Percentiles rank a stretch among this genome's conserved stretches.
These are phyloP conservation scores for Garrulus glandarius DNA, from an alignment of 2,797 vertebrate species.

Conservation along the genomic window DNA sequence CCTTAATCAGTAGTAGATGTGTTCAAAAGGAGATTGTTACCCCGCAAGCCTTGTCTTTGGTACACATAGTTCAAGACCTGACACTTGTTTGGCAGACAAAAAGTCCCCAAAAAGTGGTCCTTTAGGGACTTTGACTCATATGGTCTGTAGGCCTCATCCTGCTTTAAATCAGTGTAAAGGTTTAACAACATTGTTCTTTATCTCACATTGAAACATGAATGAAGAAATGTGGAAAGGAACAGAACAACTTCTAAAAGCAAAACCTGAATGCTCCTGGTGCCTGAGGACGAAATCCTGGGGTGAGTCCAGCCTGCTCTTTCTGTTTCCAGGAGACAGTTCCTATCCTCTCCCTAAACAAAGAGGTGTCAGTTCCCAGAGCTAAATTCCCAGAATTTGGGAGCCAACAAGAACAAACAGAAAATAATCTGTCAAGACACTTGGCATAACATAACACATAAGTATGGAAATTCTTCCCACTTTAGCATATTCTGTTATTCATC, in stretches of 20 bases:
- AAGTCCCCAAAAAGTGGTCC: neutral
- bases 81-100: neutral
- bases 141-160: neutral
- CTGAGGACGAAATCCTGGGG: neutral
- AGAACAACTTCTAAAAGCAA: neutral
- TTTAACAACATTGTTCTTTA: neutral
- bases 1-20: neutral
- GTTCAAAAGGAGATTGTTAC: neutral
- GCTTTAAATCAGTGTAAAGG: neutral
- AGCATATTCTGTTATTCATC: neutral
- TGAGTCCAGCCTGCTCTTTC: neutral
- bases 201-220: neutral
- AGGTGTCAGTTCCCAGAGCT: neutral
- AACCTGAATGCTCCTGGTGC: neutral
- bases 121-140: neutral
- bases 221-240: neutral
- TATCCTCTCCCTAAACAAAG: neutral
- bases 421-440: neutral
- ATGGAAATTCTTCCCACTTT: neutral
- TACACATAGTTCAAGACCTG: neutral
- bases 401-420: neutral
- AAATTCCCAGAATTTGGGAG: neutral
- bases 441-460: neutral
- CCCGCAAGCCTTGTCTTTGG: neutral
- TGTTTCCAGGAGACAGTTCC: neutral